Base-by-base conservation (phyloP, 1,140 invertebrate genomes). In the Ostrea edulis region DNA sequence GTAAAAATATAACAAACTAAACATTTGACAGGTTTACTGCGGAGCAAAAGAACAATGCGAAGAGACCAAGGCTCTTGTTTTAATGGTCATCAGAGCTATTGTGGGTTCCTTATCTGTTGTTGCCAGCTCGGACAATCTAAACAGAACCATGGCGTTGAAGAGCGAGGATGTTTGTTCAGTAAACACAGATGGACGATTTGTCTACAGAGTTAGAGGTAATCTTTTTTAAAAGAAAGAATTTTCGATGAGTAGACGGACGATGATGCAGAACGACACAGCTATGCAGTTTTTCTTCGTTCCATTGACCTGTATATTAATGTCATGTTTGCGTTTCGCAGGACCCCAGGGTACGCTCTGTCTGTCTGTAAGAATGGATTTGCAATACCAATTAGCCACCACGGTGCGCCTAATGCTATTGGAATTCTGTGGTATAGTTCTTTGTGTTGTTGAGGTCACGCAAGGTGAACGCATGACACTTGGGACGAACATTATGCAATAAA, bases 101-200 rank as follows among this genome's bases (percentile, higher is more conserved):
- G 29, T 25, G 14, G 14, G 68, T 12, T 77, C 68, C 68, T 77
- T 77, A 29, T 25, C 68, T 29, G 68, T 77, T 77, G 29, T 35
- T 77, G 68, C 68, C 25, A 77, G 22, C 68, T 35, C 29, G 68
- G 68, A 77, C 68, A 77, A 77, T 77, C 68, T 77, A 77, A 77
- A 77, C 68, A 77, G 25, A 77, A 77, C 12, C 17, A 8, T 35
- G 68, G 29, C 68, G 22, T 35, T 35, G 14, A 77, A 35, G 68
- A 35, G 68, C 14, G 12, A 14, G 12, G 14, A 29, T 77, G 68
- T 77, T 77, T 77, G 29, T 77, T 14, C 12, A 29, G 68, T 77
- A 77, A 77, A 77, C 68, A 77, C 68, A 77, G 68, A 77, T 77
- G 68, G 68, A 35, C 25, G 68, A 77, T 77, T 77, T 77, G 12